A percentile compares a stretch with the other conserved stretches of the same genome.
Evolutionary conservation across 1,140 invertebrate genomes (phyloP).

Genomic region (Lepidostoma basale): DNA sequence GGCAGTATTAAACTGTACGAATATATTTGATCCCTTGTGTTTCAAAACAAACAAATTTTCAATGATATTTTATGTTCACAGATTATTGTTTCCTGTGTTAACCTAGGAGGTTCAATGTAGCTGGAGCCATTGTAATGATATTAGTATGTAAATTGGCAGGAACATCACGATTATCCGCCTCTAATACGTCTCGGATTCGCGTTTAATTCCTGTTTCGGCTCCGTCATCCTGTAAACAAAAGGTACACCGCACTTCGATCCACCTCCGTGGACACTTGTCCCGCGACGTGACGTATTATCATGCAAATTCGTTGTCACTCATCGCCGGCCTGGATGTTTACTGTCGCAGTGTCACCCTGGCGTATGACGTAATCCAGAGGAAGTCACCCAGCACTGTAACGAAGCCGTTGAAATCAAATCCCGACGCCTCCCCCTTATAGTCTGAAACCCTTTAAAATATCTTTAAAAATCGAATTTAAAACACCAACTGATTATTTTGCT

Average conservation of each 20-base stretch:
- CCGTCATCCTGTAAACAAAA: conserved; percentile 1
- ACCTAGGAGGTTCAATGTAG: too few species aligned
- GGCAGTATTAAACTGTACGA: too few species aligned
- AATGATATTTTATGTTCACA: too few species aligned
- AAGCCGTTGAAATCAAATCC: background rate
- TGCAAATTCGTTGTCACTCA: conserved; percentile 12
- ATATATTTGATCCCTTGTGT: too few species aligned
- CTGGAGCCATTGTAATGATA: too few species aligned
- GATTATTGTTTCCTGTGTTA: too few species aligned
- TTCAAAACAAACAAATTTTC: too few species aligned
- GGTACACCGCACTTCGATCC: background rate
- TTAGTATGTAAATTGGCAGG: too few species aligned
- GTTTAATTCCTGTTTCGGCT: too few species aligned
- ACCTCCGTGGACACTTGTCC: background rate
- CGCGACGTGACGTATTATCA: background rate
- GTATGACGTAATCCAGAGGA: background rate
- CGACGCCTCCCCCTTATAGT: background rate
- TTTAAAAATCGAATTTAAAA: background rate
- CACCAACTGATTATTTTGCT: background rate
- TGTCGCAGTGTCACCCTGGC: background rate
- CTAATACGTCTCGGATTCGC: too few species aligned
- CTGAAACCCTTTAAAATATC: background rate
- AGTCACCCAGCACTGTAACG: background rate
- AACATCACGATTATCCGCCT: too few species aligned
- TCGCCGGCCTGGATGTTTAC: background rate